phyloP scores from a whole-genome alignment of 2,797 vertebrate species.

The Megalops cyprinoides region DNA sequence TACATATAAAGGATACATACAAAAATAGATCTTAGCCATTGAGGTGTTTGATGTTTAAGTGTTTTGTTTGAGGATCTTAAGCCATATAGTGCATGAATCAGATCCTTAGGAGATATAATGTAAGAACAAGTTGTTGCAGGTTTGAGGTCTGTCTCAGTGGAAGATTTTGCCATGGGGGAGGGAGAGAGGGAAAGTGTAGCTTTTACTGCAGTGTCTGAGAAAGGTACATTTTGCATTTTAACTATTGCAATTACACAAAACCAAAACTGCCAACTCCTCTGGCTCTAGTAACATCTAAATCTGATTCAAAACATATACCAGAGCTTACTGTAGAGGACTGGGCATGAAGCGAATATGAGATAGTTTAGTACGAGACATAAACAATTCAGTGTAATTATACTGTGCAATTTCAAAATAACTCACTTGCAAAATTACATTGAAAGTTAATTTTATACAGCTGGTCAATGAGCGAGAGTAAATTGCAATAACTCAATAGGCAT shows the following conservation, averaged over 20 bases:
- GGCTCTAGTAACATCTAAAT: conserved; percentile 44
- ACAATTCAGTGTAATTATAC: conserved; percentile 72
- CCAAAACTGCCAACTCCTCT: conserved; percentile 4
- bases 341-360: conserved; percentile 58
- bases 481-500: conserved; percentile 62
- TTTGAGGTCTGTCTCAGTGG: neutral
- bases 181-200: neutral
- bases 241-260: conserved; percentile 28
- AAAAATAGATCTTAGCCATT: neutral
- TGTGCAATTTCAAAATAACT: conserved; percentile 77
- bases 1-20: neutral
- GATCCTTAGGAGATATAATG: neutral
- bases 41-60: neutral
- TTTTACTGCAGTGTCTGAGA: conserved; percentile 1
- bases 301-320: conserved; percentile 60
- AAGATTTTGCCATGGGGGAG: neutral
- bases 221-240: conserved; percentile 11
- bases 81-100: conserved; percentile 3
- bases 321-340: conserved; percentile 37
- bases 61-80: conserved; percentile 10
- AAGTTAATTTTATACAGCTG: conserved; percentile 72
- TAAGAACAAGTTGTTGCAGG: conserved; percentile 1
- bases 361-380: conserved; percentile 65
- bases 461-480: conserved; percentile 60
- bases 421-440: conserved; percentile 73